A percentile compares a stretch with the other conserved stretches of the same genome.
phyloP scores from a whole-genome alignment of 1,140 invertebrate species.

The Bathynomus jamesi region DNA sequence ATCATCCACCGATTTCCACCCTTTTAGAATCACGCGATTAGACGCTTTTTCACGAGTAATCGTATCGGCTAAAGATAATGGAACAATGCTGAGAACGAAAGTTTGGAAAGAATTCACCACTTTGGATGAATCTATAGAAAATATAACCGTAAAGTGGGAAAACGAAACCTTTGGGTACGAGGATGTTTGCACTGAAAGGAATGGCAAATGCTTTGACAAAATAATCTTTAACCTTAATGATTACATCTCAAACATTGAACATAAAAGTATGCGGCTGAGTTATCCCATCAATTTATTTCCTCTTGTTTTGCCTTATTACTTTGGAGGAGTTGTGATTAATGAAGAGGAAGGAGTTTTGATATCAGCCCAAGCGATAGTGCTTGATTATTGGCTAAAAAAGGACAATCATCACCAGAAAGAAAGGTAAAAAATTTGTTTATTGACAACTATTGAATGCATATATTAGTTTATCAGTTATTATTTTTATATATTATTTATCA shows the following conservation, averaged over 20 bases:
- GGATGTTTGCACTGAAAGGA: slow-evolving; percentile 75
- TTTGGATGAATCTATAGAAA: slow-evolving; percentile 67
- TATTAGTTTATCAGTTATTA: too few species aligned
- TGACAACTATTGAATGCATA: too few species aligned
- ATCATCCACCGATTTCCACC: slow-evolving; percentile 72
- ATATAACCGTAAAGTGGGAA: slow-evolving; percentile 59
- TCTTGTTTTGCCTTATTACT: slow-evolving; percentile 75
- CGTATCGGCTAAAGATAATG: slow-evolving; percentile 69
- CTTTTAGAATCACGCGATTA: slow-evolving; percentile 73
- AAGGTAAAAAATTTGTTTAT: too few species aligned
- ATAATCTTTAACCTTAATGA: slow-evolving; percentile 73
- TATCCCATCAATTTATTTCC: slow-evolving; percentile 83
- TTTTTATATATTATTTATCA: too few species aligned
- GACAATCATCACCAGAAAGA: slow-evolving; percentile 66
- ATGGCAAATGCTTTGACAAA: slow-evolving; percentile 72
- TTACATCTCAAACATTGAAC: slow-evolving; percentile 68
- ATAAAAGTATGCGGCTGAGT: slow-evolving; percentile 63
- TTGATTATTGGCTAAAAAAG: slow-evolving; percentile 75
- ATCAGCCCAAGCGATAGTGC: slow-evolving; percentile 70
- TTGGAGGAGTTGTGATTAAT: slow-evolving; percentile 67
- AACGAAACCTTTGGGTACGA: slow-evolving; percentile 61
- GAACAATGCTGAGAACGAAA: slow-evolving; percentile 64
- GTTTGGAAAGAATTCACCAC: slow-evolving; percentile 69
- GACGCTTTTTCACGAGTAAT: slow-evolving; percentile 67
- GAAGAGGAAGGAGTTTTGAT: slow-evolving; percentile 58